Evolutionary conservation across 2,797 vertebrate genomes (phyloP), one percentile per base, ranked within the genome.

Genomic region (Alexandromys oeconomus): DNA sequence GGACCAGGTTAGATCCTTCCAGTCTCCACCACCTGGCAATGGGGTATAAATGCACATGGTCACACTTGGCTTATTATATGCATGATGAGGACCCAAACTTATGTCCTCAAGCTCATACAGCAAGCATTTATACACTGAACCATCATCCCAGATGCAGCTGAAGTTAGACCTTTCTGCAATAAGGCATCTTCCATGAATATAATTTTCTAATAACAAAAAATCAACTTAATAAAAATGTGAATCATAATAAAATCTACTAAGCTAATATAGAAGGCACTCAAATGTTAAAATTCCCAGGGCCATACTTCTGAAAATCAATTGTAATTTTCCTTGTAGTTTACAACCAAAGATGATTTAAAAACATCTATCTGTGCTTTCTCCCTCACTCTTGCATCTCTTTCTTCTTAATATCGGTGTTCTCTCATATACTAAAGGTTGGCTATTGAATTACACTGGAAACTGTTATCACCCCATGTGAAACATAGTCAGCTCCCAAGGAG

Each of bases 171-270:
- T 73, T n/a, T 48, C 37, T 87, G 40, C 10, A 91, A 4, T 76
- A 17, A 95, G 31, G 0, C 57, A 92, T 63, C 54, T 78, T 61
- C 34, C 7, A 54, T 46, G 84, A 46, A 46, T 59, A 90, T 71
- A 31, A 46, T 77, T 87, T 88, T 89, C 87, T 88, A 91, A 76
- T 46, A 86, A 92, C 14, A 54, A 86, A 76, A 65, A 51, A 87
- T 80, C 19, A 87, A 80, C 43, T 84, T 92, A 65, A 31, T 82
- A 94, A 29, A 65, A 91, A 79, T 87, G 48, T 95, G 57, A 23
- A 90, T 88, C 13, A 94, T 89, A 93, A 95, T 92, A 43, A 86
- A 69, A 81, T 71, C 40, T 40, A 31, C 89, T 46, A 92, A 40
- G 0, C 6, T 43, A 37, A 82, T 84, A 94, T 0, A 63, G 15